Conservation (phyloP, 2,113 vertebrate species). For the Chinchilla lanigera region DNA sequence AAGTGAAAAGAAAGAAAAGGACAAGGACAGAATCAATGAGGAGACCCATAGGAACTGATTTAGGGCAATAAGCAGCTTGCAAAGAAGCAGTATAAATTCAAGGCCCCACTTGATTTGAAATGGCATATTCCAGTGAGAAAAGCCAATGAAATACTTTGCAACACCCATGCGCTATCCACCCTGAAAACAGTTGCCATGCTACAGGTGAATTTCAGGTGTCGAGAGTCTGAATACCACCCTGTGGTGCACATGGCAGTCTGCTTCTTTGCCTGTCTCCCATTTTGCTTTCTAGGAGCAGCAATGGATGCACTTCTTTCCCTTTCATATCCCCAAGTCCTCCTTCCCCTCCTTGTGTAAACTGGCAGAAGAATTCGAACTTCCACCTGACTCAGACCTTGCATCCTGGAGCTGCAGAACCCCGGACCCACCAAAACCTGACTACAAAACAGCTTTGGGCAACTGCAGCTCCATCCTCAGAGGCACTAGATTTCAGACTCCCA, state of each 20-base stretch:
- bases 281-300: not conserved
- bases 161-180: not conserved
- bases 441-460: not conserved
- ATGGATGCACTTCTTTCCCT: not conserved
- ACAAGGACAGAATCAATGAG: not conserved
- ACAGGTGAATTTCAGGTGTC: not conserved
- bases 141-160: not conserved
- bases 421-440: not conserved
- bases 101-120: not conserved
- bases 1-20: not conserved
- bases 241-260: not conserved
- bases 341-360: not conserved
- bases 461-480: fast-evolving
- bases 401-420: not conserved
- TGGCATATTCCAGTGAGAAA: conserved; percentile 5
- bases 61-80: conserved; percentile 1
- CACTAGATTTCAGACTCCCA: not conserved
- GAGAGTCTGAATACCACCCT: not conserved
- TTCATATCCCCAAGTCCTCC: not conserved
- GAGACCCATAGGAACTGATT: not conserved
- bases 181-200: not conserved
- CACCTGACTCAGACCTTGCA: not conserved
- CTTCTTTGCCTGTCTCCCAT: not conserved
- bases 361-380: fast-evolving
- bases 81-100: not conserved